These are phyloP conservation scores for Eupeodes latifasciatus DNA, from an alignment of 2,888 invertebrate genomes.

Conservation along the genomic window DNA sequence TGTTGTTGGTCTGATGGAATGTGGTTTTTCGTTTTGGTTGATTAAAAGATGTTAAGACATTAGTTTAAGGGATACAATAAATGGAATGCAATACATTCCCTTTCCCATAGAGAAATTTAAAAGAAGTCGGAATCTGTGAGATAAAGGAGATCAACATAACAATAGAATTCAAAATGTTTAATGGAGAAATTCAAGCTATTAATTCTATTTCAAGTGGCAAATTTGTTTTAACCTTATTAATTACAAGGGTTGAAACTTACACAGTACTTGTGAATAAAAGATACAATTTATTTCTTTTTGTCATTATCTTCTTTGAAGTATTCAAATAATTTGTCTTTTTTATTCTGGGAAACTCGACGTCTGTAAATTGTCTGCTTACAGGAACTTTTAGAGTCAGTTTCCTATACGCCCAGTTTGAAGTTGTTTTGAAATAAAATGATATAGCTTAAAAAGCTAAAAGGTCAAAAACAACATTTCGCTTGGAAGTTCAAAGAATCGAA, in stretches of 20 bases:
- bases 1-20: not conserved
- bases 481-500: not conserved
- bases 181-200: not conserved
- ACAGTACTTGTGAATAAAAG: no score
- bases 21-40: not conserved
- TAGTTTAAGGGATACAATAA: not conserved
- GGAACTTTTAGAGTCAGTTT: no score
- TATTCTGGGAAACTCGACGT: no score
- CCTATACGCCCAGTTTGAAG: no score
- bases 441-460: no score
- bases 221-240: not conserved
- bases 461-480: not conserved
- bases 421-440: not conserved
- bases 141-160: not conserved
- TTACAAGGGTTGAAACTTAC: no score
- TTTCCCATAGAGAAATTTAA: not conserved
- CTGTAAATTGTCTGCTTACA: no score
- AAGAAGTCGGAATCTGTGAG: not conserved
- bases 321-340: no score
- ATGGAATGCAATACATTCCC: not conserved
- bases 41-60: not conserved
- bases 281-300: no score
- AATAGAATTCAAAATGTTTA: not conserved
- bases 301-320: no score
- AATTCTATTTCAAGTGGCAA: not conserved